Base-by-base conservation (phyloP, 2,797 vertebrate genomes). In the Antrozous pallidus region DNA sequence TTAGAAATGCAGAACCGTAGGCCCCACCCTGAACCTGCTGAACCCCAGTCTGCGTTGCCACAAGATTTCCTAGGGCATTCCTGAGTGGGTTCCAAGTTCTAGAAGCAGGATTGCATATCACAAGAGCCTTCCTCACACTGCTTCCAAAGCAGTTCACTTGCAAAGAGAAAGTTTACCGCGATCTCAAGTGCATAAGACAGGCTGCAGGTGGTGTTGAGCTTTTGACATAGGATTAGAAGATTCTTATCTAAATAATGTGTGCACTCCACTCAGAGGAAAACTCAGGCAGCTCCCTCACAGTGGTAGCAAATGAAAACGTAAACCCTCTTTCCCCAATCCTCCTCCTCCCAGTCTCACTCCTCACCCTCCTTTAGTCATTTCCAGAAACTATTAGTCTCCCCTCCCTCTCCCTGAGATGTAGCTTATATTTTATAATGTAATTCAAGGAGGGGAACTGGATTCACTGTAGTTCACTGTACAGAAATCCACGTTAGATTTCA, bases 171-270 rank as follows among this genome's bases (percentile, higher is more conserved):
- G 49, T 31, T 14, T 77, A 31, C 3, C n/a, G n/a, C 26, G 2
- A 47, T 91, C 63, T 14, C 67, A 54, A 0, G 74, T 31, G 31
- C 10, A 14, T 26, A 31, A 14, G 8, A 63, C 47, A 22, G 74
- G 16, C 28, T 81, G 51, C 45, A 42, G 67, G 67, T 90, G 77
- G 13, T 84, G 77, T 4, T 56, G 73, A 17, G 33, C 31, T 69
- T 83, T 73, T 75, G 24, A 88, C 89, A 69, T 28, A 42, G 28
- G 65, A 74, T 81, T 65, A 40, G 63, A 82, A 81, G 42, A 9
- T 77, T 20, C 81, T 18, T 3, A 0, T 5, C 13, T 51, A 45
- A 73, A 26, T 47, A 40, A 80, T 80, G 14, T 12, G 2, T 4
- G 26, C 33, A 40, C 51, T 45, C 20, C 8, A 0, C 78, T n/a